Evolutionary conservation across 2,113 vertebrate species (phyloP).

Genomic region (Eulemur rufifrons): DNA sequence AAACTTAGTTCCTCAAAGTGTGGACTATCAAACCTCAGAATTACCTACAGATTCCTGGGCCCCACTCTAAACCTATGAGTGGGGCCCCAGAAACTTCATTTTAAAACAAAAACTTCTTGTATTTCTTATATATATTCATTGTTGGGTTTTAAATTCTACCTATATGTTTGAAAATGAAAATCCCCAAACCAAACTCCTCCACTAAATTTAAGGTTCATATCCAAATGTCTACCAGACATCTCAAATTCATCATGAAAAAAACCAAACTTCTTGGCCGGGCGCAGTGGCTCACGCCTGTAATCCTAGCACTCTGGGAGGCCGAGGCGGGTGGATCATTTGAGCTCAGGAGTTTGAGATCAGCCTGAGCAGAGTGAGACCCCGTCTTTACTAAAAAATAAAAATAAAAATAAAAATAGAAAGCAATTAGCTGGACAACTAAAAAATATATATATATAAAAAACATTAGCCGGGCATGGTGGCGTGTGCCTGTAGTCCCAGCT

Average conservation of each 20-base stretch:
- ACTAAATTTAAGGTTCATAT: neutral
- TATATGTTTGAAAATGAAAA: neutral
- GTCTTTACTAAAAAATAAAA: too few relatives aligned
- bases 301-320: too few relatives aligned
- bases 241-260: slow-evolving; percentile 1
- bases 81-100: neutral
- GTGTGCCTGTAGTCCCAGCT: too few relatives aligned
- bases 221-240: neutral
- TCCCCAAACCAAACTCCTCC: neutral
- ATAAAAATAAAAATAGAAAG: too few relatives aligned
- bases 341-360: too few relatives aligned
- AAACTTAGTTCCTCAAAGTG: neutral
- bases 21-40: neutral
- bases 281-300: too few relatives aligned
- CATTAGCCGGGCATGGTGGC: too few relatives aligned
- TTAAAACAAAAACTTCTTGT: slow-evolving; percentile 15
- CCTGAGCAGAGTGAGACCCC: too few relatives aligned
- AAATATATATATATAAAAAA: too few relatives aligned
- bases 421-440: too few relatives aligned
- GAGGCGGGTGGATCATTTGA: too few relatives aligned
- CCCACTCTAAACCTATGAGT: neutral
- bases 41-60: neutral
- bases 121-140: neutral
- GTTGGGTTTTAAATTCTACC: neutral
- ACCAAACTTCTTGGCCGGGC: neutral